Percentiles rank a stretch among this genome's conserved stretches.
Conservation (phyloP, 2,797 vertebrate genomes). For the Girardinus metallicus region DNA sequence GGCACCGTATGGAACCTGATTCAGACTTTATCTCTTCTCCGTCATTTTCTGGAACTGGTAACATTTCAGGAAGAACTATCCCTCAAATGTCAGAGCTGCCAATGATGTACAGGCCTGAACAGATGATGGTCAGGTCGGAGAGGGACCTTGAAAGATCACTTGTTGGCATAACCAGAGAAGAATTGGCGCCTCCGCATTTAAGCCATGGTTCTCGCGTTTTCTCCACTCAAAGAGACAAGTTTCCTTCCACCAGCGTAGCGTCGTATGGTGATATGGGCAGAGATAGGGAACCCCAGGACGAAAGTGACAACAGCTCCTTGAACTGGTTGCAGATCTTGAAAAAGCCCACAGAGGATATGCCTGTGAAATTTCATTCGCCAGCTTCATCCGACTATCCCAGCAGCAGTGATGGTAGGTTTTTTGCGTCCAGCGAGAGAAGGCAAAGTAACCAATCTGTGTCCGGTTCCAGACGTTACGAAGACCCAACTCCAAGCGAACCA, state of each 20-base stretch:
- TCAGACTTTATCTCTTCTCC: conserved; percentile 55
- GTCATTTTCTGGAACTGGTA: conserved; percentile 22
- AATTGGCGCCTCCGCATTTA: conserved; percentile 68
- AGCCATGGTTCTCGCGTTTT: conserved; percentile 72
- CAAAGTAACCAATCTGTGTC: conserved; percentile 30
- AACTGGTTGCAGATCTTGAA: conserved; percentile 41
- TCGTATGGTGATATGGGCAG: conserved; percentile 31
- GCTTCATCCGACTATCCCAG: conserved; percentile 41
- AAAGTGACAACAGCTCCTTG: conserved; percentile 28
- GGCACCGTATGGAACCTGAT: conserved; percentile 40
- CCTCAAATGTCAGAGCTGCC: conserved; percentile 49
- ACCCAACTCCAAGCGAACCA: conserved; percentile 9
- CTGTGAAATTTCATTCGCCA: conserved; percentile 22
- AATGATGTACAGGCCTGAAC: conserved; percentile 66
- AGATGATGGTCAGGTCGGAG: conserved; percentile 61
- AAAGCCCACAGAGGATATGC: conserved; percentile 3
- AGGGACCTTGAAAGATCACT: conserved; percentile 60
- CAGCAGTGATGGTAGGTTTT: not conserved
- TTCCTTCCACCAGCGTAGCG: conserved; percentile 33
- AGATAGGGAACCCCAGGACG: conserved; percentile 10
- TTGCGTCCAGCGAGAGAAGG: conserved; percentile 15
- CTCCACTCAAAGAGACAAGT: conserved; percentile 69
- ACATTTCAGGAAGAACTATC: conserved; percentile 36
- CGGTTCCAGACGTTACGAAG: conserved; percentile 37
- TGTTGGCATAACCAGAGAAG: conserved; percentile 69